phyloP scores from a whole-genome alignment of 2,888 invertebrate genomes.

The Euphydryas editha region DNA sequence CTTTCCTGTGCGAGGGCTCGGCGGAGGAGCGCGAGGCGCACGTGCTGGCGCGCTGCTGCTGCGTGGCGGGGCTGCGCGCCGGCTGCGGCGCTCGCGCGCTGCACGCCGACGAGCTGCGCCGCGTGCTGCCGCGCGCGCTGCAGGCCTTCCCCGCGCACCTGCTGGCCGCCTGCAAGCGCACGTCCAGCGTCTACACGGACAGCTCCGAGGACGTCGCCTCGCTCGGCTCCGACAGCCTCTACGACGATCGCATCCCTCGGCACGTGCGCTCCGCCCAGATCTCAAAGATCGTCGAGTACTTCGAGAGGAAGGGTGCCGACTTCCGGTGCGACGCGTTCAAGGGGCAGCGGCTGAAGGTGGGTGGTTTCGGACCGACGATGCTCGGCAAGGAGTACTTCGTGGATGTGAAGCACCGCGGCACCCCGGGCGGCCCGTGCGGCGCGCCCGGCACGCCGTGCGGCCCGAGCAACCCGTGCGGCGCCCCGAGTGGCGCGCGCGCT shows the following conservation, averaged over 20 bases:
- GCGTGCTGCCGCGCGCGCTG: constrained; percentile 52
- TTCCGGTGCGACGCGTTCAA: constrained; percentile 72
- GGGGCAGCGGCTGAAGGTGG: constrained; percentile 42
- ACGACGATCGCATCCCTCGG: constrained; percentile 86
- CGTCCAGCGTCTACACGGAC: constrained; percentile 93
- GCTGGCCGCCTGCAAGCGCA: constrained; percentile 82
- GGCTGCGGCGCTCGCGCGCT: constrained; percentile 61
- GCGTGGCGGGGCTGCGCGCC: constrained; percentile 55
- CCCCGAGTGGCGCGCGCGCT: constrained; percentile 67
- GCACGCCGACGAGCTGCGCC: constrained; percentile 43
- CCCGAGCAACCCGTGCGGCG: no score
- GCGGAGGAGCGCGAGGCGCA: constrained; percentile 58
- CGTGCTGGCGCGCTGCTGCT: constrained; percentile 67
- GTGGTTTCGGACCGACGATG: constrained; percentile 42
- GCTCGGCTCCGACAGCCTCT: constrained; percentile 89
- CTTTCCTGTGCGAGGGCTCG: constrained; percentile 61
- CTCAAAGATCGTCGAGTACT: constrained; percentile 94
- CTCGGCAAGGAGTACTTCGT: constrained; percentile 51
- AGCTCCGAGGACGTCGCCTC: constrained; percentile 94
- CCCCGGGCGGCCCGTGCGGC: constrained; percentile 26
- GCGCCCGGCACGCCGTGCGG: constrained; percentile 39
- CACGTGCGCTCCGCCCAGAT: constrained; percentile 87
- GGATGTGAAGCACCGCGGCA: constrained; percentile 54
- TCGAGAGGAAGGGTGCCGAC: constrained; percentile 89
- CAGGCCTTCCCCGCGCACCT: constrained; percentile 68